Base-by-base conservation (phyloP, 2,797 vertebrate species). In the Epinephelus malabaricus region DNA sequence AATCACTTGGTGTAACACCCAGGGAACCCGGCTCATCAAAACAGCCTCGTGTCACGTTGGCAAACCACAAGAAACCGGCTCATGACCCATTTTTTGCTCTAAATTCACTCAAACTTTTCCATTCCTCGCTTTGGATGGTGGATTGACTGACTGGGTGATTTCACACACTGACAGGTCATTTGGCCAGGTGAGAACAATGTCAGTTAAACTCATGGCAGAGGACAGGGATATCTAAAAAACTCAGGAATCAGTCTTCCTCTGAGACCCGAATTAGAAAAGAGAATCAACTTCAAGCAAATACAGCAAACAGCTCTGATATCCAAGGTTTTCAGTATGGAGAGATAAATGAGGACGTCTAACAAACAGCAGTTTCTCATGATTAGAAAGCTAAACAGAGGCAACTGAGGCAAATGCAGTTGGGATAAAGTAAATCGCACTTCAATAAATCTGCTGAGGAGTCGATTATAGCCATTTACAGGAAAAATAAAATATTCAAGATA, bases 1-100 rank as follows among this genome's bases (percentile, higher is more conserved):
- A 27, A 72, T 50, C 65, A 7, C 71, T 45, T 14, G 49, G 38
- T 65, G 53, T 15, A 68, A 76, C 69, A 58, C 73, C 68, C 18
- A 25, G 82, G 82, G 79, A 79, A 63, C 55, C 8, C 3, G 69
- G 19, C 60, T 58, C 76, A 78, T 83, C 85, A 86, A 81, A 89
- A 84, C 74, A 61, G 63, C 61, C 70, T 53, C 14, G 62, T 74
- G 78, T 78, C 77, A 53, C 27, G 34, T 82, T 83, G 80, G 66
- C 83, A 88, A 80, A 69, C 58, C 67, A 72, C 65, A 46, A 58
- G 34, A 82, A 70, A 86, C 69, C 67, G 34, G 23, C 78, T 64
- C n/a, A 13, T 81, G 86, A 86, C 88, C 87, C 53, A 86, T 68
- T 87, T 90, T 63, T 47, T 56, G 61, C 61, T 79, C 64, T 69